These are phyloP conservation scores for Cuniculus paca DNA, from an alignment of 2,797 vertebrate species.

Conservation along the genomic window DNA sequence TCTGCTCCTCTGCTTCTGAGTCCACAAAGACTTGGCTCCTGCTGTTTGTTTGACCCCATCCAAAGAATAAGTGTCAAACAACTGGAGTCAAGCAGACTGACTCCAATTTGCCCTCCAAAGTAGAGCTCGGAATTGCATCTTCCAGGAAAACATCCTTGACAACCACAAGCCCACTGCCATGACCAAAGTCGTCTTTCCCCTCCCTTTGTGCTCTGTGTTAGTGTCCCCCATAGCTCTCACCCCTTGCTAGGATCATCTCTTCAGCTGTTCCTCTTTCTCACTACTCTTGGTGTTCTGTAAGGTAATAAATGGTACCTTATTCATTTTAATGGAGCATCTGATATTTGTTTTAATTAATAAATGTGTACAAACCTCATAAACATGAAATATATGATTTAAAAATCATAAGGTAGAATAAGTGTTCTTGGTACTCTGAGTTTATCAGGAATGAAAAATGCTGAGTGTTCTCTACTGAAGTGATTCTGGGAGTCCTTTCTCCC, in stretches of 20 bases:
- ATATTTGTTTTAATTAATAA: background rate
- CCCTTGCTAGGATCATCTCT: background rate
- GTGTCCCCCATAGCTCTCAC: background rate
- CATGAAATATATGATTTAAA: background rate
- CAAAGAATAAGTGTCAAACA: background rate
- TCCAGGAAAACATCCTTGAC: background rate
- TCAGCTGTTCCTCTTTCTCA: background rate
- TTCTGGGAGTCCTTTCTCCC: background rate
- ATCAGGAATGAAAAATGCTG: background rate
- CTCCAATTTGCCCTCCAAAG: background rate
- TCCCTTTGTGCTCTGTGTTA: background rate
- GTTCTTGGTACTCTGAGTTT: background rate
- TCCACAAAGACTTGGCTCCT: background rate
- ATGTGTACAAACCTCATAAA: background rate
- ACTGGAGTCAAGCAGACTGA: background rate
- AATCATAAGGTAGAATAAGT: background rate
- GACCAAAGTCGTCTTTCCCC: background rate
- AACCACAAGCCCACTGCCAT: background rate
- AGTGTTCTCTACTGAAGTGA: background rate
- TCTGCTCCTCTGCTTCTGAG: background rate
- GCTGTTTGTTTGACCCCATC: background rate
- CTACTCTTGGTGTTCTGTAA: background rate
- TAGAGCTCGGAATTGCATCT: background rate
- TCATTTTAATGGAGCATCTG: constrained; percentile 12
- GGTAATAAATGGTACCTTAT: background rate